Conservation (phyloP, 1,140 invertebrate genomes). For the Rhizoglyphus robini region DNA sequence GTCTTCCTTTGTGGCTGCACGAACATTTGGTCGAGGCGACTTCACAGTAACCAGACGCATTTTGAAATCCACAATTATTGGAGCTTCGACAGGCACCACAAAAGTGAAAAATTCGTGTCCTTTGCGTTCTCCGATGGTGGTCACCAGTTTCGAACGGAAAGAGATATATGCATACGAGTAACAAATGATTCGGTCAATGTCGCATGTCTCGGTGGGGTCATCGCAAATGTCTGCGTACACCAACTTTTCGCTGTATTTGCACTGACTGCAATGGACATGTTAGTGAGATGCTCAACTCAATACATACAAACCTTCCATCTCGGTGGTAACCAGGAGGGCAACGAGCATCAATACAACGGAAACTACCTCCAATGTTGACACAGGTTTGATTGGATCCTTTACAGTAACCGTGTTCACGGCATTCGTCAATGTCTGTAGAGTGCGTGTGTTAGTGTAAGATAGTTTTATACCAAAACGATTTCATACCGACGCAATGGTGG, state of each 20-base stretch:
- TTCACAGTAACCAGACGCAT: constrained; percentile 16
- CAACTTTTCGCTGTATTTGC: constrained; percentile 9
- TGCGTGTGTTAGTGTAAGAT: neutral
- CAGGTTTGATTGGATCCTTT: constrained; percentile 58
- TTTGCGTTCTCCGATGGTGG: too few relatives aligned
- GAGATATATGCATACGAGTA: constrained; percentile 18
- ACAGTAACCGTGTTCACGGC: constrained; percentile 46
- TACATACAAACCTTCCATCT: constrained; percentile 36
- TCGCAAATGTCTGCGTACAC: constrained; percentile 19
- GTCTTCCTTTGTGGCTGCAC: neutral
- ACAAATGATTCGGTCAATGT: constrained; percentile 13
- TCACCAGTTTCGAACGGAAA: constrained; percentile 12
- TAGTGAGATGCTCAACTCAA: neutral
- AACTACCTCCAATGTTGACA: constrained; percentile 74
- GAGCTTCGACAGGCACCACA: constrained; percentile 16
- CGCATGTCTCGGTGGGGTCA: constrained; percentile 4
- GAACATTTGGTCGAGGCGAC: constrained; percentile 4
- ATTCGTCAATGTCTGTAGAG: constrained; percentile 69
- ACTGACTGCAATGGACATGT: neutral
- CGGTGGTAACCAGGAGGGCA: constrained; percentile 67
- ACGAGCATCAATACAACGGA: constrained; percentile 64
- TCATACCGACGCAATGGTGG: constrained; percentile 18
- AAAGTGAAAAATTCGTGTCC: constrained; percentile 19
- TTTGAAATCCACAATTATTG: constrained; percentile 15
- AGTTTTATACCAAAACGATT: neutral